Conservation (phyloP, 1,140 invertebrate species). For the Arion vulgaris region DNA sequence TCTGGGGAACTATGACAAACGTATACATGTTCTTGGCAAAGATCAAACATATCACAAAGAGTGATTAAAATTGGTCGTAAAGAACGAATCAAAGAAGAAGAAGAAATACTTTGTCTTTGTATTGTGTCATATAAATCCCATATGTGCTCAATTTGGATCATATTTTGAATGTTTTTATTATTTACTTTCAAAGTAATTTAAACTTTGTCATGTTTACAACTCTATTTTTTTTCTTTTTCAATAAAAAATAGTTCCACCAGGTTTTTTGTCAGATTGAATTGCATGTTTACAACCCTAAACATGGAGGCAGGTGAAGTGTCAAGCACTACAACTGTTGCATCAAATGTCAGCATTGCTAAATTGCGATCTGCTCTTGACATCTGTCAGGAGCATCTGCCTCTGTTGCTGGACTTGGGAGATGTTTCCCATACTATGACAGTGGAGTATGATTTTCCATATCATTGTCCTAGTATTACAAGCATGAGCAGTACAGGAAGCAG, state of each 20-base stretch:
- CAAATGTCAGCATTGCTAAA: slow-evolving; percentile 28
- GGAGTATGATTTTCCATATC: slow-evolving; percentile 68
- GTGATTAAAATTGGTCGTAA: no score
- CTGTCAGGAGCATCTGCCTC: slow-evolving; percentile 65
- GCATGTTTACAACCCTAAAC: slow-evolving; percentile 68
- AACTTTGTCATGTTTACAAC: no score
- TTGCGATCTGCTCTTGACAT: slow-evolving; percentile 66
- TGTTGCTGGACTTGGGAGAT: slow-evolving; percentile 66
- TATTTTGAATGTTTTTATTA: no score
- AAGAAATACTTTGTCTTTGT: no score
- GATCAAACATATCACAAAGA: no score
- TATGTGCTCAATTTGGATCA: no score
- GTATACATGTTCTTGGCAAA: no score
- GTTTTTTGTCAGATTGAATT: slow-evolving; percentile 63
- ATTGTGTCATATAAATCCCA: no score
- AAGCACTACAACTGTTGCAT: background rate
- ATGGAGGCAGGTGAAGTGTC: slow-evolving; percentile 60
- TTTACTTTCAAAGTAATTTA: no score
- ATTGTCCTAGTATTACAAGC: slow-evolving; percentile 65
- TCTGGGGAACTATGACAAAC: no score
- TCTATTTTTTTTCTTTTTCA: slow-evolving; percentile 28
- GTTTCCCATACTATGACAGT: slow-evolving; percentile 46
- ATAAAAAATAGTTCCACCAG: slow-evolving; percentile 54
- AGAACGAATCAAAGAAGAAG: no score
- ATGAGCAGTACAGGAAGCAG: slow-evolving; percentile 58